A percentile compares a stretch with the other conserved stretches of the same genome.
These are phyloP conservation scores for Corythucha ciliata DNA, from an alignment of 2,888 invertebrate species.

Conservation along the genomic window DNA sequence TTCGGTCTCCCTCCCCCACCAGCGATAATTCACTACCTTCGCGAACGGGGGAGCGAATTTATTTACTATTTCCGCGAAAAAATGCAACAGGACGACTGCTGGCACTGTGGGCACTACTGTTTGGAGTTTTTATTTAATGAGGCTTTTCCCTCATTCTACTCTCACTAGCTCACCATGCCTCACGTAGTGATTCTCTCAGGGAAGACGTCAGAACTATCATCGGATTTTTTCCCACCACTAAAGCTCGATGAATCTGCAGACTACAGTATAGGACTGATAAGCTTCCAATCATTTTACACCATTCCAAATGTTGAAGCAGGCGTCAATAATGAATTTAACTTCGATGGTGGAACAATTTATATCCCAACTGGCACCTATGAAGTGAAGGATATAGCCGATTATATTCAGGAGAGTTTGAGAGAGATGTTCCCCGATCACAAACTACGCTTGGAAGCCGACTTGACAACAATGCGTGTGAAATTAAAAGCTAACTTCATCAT, in stretches of 20 bases:
- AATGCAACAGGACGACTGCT: background rate
- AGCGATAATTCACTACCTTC: background rate
- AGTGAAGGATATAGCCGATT: conserved; percentile 35
- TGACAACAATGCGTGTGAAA: conserved; percentile 36
- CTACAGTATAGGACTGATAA: background rate
- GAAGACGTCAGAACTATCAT: background rate
- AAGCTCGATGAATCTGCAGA: background rate
- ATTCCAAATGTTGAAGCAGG: conserved; percentile 28
- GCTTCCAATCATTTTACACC: background rate
- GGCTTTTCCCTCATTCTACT: background rate
- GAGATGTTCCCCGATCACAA: background rate
- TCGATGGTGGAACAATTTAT: conserved; percentile 34
- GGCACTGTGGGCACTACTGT: background rate
- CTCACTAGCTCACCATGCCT: background rate
- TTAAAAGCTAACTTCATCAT: conserved; percentile 28
- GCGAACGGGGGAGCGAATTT: background rate
- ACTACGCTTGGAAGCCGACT: conserved; percentile 29
- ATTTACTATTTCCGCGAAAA: background rate
- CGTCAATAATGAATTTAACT: conserved; percentile 36
- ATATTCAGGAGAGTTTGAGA: conserved; percentile 13
- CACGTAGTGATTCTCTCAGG: background rate
- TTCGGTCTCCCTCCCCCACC: background rate
- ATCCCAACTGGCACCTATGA: conserved; percentile 39
- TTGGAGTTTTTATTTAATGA: conserved; percentile 1
- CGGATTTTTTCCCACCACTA: background rate